Base-by-base conservation (phyloP, 2,113 vertebrate species). In the Burhinus bistriatus region DNA sequence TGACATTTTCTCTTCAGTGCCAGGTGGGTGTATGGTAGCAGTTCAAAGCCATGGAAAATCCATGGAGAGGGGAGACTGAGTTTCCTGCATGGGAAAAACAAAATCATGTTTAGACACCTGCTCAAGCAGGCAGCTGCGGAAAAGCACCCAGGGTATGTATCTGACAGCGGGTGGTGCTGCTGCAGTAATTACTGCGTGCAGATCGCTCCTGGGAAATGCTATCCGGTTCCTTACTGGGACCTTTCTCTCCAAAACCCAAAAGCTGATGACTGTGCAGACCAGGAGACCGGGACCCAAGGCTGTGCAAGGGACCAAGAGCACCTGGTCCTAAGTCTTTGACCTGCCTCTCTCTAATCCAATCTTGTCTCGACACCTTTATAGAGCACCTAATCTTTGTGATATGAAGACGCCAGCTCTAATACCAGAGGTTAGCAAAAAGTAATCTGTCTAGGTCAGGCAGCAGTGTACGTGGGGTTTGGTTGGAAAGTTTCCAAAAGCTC, bases 361-460 rank as follows among this genome's bases (percentile, higher is more conserved):
- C 81, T 89, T 34, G 12, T 61, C 80, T 64, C 12, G 2, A 32
- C 45, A 68, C 80, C 34, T 89, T 92, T 92, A 69, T 2, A 79
- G 73, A 95, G 52, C 73, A 34, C 9, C 62, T 95, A 96, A 94
- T 87, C 95, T 91, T 85, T 54, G 22, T 26, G 73, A 76, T 91
- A 91, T 54, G 89, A 73, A 90, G 32, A 73, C 7, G 32, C 19
- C 78, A 86, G 72, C 69, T 15, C 69, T 97, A 95, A 97, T 91
- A 72, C 73, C 57, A 75, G 47, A 82, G 69, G 80, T 72, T 68
- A 87, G 73, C 55, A 61, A 73, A 66, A 93, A 83, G 26, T 91
- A 93, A 97, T 91, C 95, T 54, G 61, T 79, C 83, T 51, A 79
- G 95, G 87, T 91, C 94, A 95, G 72, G 85, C 73, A 89, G 12